Percentiles rank a stretch among this genome's conserved stretches.
phyloP scores from a whole-genome alignment of 35 echinoderm and acorn worm genomes.

The Eucidaris tribuloides region DNA sequence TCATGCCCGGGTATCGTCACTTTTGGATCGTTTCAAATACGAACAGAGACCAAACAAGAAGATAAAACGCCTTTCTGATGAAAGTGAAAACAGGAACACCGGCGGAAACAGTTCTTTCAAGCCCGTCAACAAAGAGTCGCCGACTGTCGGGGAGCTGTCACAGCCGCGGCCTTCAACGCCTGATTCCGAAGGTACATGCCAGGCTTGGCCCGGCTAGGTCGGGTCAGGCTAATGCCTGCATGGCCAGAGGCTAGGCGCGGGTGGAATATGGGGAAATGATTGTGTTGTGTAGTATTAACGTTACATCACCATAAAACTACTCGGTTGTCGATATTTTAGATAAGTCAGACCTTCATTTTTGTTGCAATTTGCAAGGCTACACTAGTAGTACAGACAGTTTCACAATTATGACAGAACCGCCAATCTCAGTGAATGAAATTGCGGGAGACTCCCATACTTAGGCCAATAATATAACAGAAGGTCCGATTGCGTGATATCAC shows the following conservation, averaged over 20 bases:
- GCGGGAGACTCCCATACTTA: too few relatives aligned
- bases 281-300: neutral
- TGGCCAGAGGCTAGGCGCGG: neutral
- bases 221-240: neutral
- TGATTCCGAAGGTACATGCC: neutral
- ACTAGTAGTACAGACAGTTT: neutral
- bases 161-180: neutral
- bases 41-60: constrained; percentile 1
- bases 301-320: neutral
- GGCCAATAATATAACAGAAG: too few relatives aligned
- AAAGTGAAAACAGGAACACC: neutral
- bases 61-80: neutral
- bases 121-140: neutral
- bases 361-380: neutral
- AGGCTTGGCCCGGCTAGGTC: neutral
- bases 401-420: too few relatives aligned
- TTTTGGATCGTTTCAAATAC: constrained; percentile 17
- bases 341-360: neutral
- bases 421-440: too few relatives aligned
- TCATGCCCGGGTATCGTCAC: neutral
- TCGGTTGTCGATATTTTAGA: neutral
- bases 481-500: too few relatives aligned
- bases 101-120: neutral
- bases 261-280: neutral
- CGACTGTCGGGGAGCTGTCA: neutral